Evolutionary conservation across 2,888 invertebrate species (phyloP), one percentile per base, ranked within the genome.

Genomic region (Archips crataeganus): DNA sequence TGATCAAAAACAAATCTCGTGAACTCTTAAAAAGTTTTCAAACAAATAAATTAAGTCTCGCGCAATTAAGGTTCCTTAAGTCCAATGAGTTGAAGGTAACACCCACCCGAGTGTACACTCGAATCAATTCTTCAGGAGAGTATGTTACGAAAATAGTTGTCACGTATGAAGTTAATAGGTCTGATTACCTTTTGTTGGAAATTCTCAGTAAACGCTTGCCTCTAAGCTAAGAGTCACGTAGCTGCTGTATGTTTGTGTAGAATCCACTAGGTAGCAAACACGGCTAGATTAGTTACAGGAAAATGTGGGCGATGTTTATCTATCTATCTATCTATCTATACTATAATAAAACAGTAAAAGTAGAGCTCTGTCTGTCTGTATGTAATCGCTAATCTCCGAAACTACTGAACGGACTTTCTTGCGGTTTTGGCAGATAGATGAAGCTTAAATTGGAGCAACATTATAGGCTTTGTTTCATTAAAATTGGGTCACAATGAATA

Each of bases 131-230:
- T 57, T 13, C n/a, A n/a, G 34, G 57, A 42, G 32, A 68, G 15
- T 54, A 36, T 64, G 9, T 32, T 51, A 59, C 49, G 13, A 49
- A 69, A 57, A 68, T 49, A 63, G 68, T 63, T 51, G 13, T 63
- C 73, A 73, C 73, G 73, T 73, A 64, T 69, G 68, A 64, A 63
- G 73, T 51, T 69, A 73, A 73, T 69, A 63, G 63, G 42, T 63
- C 68, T 68, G 68, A 73, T 73, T 59, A 57, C 39, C 42, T 73
- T 73, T 51, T 59, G 42, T 42, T 59, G 34, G 73, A 64, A 45
- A 64, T 62, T 39, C 63, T 73, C 63, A 39, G 63, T 64, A 73
- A 69, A 73, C 49, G 59, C 63, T 73, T 9, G 42, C 23, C 59
- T 64, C 49, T 42, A 59, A 39, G 61, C 47, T 54, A 63, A 59